Evolutionary conservation across 2,113 vertebrate species (phyloP).

Genomic region (Paratilapia polleni): DNA sequence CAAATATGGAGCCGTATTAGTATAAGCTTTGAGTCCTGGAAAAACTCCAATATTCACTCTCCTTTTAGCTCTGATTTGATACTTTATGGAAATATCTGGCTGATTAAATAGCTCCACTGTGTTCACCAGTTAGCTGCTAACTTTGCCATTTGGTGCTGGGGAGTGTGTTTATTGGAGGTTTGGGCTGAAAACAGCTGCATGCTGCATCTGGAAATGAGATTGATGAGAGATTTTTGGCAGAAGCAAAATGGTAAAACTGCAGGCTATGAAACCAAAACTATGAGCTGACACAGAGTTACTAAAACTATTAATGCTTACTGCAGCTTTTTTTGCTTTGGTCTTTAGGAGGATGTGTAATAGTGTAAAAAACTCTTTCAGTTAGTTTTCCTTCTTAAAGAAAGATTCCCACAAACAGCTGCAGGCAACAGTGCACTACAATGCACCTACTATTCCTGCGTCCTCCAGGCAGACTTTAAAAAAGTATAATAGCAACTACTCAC

Average conservation of each 20-base stretch:
- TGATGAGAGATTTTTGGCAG: neutral
- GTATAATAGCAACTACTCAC: neutral
- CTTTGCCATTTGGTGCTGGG: neutral
- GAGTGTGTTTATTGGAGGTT: neutral
- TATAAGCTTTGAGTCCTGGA: neutral
- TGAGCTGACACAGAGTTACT: neutral
- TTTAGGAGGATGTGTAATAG: neutral
- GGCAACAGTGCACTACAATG: neutral
- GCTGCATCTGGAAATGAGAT: neutral
- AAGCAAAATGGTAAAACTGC: neutral
- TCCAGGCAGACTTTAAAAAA: neutral
- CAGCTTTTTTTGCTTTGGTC: neutral
- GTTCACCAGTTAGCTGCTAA: neutral
- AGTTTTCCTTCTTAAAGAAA: neutral
- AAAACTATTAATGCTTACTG: neutral
- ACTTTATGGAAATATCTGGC: neutral
- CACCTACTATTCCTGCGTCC: neutral
- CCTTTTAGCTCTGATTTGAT: neutral
- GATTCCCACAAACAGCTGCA: neutral
- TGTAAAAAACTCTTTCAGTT: neutral
- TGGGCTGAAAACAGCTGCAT: neutral
- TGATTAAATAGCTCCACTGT: neutral
- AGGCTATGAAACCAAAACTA: neutral
- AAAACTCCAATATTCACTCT: neutral
- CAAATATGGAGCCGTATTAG: neutral